phyloP scores from a whole-genome alignment of 2,113 vertebrate genomes.

The Notiomystis cincta region DNA sequence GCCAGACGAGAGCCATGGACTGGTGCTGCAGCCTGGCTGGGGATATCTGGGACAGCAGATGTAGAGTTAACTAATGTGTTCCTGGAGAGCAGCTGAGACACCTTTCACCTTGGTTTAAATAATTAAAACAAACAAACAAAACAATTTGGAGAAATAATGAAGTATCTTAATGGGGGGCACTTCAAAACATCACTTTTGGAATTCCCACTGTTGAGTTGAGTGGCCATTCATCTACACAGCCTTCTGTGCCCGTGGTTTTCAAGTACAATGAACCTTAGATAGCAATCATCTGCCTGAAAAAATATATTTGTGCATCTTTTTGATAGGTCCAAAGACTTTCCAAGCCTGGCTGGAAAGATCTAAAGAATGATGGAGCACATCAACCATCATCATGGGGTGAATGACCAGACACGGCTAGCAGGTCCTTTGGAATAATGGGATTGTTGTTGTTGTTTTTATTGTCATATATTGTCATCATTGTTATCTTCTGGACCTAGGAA shows the following conservation, averaged over 20 bases:
- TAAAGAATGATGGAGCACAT: neutral
- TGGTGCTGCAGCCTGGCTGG: neutral
- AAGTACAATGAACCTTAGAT: accelerated
- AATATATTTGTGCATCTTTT: neutral
- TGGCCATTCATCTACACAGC: neutral
- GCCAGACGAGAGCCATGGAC: neutral
- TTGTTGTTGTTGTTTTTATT: neutral
- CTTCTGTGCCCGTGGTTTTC: neutral
- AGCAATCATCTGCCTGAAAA: neutral
- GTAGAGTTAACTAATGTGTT: neutral
- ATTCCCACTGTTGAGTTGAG: neutral
- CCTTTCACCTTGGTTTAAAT: neutral
- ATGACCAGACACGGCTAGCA: neutral
- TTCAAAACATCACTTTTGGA: neutral
- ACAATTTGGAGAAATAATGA: neutral
- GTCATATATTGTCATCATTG: neutral
- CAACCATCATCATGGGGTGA: neutral
- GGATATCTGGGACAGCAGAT: neutral
- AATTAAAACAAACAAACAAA: neutral
- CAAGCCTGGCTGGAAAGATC: neutral
- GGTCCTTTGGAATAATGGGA: neutral
- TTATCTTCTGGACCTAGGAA: neutral
- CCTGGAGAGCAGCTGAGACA: neutral
- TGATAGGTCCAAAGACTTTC: neutral
- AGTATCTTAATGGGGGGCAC: accelerated